phyloP scores from a whole-genome alignment of 1,140 invertebrate genomes.

The Goniozus legneri region DNA sequence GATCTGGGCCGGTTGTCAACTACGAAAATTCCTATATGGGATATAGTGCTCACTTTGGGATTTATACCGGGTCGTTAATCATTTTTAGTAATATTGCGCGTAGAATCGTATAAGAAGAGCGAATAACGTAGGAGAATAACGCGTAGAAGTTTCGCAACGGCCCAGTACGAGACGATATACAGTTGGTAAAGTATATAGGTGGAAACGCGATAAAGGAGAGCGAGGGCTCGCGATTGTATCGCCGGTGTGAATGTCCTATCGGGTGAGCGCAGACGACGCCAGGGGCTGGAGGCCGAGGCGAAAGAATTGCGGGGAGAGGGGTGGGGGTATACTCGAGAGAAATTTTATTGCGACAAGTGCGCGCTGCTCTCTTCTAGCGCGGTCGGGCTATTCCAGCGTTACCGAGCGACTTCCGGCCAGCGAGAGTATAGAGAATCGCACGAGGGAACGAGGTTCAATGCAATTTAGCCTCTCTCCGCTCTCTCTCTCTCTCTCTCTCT shows the following conservation, averaged over 20 bases:
- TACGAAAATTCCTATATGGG: too few relatives aligned
- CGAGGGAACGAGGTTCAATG: constrained; percentile 15
- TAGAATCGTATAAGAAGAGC: too few relatives aligned
- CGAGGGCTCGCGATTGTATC: constrained; percentile 28
- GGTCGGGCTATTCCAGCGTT: constrained; percentile 37
- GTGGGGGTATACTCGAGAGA: constrained; percentile 23
- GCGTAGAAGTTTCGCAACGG: too few relatives aligned
- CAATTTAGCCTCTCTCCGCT: too few relatives aligned
- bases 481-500: not conserved
- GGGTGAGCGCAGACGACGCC: constrained; percentile 19
- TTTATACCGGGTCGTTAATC: too few relatives aligned
- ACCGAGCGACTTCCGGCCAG: constrained; percentile 37
- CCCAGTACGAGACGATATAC: too few relatives aligned
- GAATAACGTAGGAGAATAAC: too few relatives aligned
- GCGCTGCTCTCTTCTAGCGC: constrained; percentile 47
- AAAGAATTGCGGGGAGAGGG: not conserved
- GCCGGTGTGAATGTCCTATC: constrained; percentile 35
- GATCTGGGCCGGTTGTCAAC: too few relatives aligned
- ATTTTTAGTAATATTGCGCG: too few relatives aligned
- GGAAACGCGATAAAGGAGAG: too few relatives aligned
- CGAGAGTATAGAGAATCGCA: constrained; percentile 35
- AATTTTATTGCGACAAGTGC: constrained; percentile 50
- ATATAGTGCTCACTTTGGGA: too few relatives aligned
- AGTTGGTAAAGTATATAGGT: too few relatives aligned
- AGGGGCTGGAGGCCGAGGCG: constrained; percentile 2